phyloP scores from a whole-genome alignment of 2,888 invertebrate genomes.

The Melieria omissa region DNA sequence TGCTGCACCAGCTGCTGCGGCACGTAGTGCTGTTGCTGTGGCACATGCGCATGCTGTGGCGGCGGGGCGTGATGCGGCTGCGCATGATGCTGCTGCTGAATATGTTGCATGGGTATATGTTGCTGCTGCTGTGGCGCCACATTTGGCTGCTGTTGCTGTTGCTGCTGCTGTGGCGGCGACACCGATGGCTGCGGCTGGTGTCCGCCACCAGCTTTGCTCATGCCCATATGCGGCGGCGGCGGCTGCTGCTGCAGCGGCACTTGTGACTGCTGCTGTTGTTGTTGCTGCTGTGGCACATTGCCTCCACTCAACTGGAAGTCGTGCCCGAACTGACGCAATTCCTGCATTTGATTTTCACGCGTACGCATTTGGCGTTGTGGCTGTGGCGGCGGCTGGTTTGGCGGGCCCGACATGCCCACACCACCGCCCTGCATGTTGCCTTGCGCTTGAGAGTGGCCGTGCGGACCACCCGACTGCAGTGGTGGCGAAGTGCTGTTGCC shows the following conservation, averaged over 20 bases:
- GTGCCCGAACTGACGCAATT: conserved; percentile 81
- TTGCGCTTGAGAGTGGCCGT: conserved; percentile 39
- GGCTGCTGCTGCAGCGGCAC: conserved; percentile 48
- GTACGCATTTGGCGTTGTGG: conserved; percentile 60
- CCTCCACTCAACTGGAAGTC: conserved; percentile 76
- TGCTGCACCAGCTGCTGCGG: conserved; percentile 49
- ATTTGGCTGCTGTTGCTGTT: conserved; percentile 51
- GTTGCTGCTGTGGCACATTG: conserved; percentile 54
- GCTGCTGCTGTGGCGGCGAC: conserved; percentile 57
- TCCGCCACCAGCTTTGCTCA: conserved; percentile 46
- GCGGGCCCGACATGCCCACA: conserved; percentile 49
- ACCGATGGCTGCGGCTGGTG: conserved; percentile 62
- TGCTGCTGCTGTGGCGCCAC: conserved; percentile 56
- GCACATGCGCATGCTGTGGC: conserved; percentile 42
- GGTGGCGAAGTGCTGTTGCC: conserved; percentile 58
- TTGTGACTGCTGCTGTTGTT: conserved; percentile 50
- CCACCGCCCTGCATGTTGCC: conserved; percentile 49
- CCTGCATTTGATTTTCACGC: conserved; percentile 67
- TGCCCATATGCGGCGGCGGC: conserved; percentile 58
- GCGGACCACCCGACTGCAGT: conserved; percentile 50
- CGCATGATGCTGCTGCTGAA: conserved; percentile 44
- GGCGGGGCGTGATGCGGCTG: conserved; percentile 46
- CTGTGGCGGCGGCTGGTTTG: conserved; percentile 55
- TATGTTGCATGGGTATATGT: conserved; percentile 52
- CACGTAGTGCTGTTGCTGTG: conserved; percentile 46